Conservation (phyloP, 2,888 invertebrate species). For the Standfussiana lucernea region DNA sequence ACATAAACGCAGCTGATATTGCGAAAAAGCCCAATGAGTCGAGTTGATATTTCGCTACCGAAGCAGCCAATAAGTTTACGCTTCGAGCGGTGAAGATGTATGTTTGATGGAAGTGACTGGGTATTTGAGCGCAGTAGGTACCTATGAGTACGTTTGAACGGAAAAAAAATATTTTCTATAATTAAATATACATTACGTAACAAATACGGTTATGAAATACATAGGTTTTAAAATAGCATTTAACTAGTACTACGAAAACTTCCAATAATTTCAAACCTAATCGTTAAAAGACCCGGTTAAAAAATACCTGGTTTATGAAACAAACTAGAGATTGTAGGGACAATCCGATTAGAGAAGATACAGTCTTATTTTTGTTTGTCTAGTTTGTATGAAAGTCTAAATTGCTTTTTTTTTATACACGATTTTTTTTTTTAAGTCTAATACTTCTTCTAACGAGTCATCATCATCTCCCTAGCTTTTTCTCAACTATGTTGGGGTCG, state of each 20-base stretch:
- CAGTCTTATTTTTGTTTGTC: neutral
- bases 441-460: neutral
- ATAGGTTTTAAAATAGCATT: neutral
- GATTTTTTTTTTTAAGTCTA: neutral
- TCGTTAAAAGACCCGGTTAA: neutral
- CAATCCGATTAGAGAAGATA: neutral
- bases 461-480: too few relatives aligned
- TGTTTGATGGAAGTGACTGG: conserved; percentile 47
- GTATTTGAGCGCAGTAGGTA: neutral
- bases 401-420: neutral
- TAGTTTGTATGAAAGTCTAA: neutral
- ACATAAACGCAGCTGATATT: conserved; percentile 68
- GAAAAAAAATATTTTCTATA: neutral
- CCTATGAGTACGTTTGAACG: neutral
- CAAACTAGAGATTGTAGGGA: neutral
- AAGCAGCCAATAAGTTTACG: conserved; percentile 73
- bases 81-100: conserved; percentile 38
- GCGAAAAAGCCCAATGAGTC: conserved; percentile 70
- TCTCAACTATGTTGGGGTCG: too few relatives aligned
- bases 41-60: conserved; percentile 71
- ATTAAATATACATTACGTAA: too few relatives aligned
- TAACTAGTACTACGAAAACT: neutral
- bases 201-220: too few relatives aligned
- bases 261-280: neutral
- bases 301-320: neutral